Percentiles rank a stretch among this genome's conserved stretches.
Conservation (phyloP, 2,797 vertebrate species). For the Chloroceryle inda region DNA sequence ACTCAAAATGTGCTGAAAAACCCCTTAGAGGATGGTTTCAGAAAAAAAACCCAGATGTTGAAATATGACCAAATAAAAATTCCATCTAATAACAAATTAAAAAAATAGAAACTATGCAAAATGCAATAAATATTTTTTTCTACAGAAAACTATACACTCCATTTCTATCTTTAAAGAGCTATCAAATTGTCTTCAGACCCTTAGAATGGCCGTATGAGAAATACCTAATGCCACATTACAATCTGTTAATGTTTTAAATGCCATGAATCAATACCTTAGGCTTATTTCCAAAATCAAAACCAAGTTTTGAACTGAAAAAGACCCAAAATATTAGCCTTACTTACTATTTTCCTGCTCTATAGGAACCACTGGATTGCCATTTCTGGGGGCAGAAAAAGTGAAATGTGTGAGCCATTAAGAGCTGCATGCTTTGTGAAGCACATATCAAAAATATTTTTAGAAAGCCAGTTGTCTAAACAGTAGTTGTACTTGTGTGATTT, state of each 20-base stretch:
- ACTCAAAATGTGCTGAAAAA: not conserved
- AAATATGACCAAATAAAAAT: not conserved
- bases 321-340: slow-evolving; percentile 44
- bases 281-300: slow-evolving; percentile 21
- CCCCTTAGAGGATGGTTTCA: not conserved
- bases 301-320: not conserved
- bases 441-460: not conserved
- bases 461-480: not conserved
- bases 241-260: not conserved
- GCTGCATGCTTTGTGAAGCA: slow-evolving; percentile 37
- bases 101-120: not conserved
- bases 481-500: not conserved
- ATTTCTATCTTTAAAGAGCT: not conserved
- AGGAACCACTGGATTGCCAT: slow-evolving; percentile 87
- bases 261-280: not conserved
- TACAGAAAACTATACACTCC: not conserved
- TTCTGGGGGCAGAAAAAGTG: slow-evolving; percentile 80
- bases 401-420: slow-evolving; percentile 42
- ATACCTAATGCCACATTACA: not conserved
- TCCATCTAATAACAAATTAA: not conserved
- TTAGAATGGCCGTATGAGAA: not conserved
- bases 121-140: not conserved
- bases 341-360: slow-evolving; percentile 88
- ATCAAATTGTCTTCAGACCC: not conserved
- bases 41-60: not conserved